Conservation (phyloP, 2,888 invertebrate genomes). For the Gymnoscelis rufifasciata region DNA sequence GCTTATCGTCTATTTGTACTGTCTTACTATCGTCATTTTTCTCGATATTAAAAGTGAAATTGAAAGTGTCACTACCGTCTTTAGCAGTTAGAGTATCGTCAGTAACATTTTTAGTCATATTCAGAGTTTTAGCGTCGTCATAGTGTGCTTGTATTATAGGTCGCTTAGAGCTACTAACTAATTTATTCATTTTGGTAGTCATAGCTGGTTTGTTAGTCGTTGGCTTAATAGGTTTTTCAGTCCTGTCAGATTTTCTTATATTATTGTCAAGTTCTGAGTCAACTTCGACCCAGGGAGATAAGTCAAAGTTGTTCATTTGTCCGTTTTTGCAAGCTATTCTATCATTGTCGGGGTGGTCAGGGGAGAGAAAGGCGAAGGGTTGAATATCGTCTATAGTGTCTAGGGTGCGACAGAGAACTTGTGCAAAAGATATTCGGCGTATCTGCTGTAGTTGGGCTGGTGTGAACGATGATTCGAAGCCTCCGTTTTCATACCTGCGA, state of each 20-base stretch:
- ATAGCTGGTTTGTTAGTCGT: constrained; percentile 36
- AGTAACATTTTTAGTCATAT: constrained; percentile 35
- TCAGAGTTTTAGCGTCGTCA: constrained; percentile 29
- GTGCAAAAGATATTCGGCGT: constrained; percentile 83
- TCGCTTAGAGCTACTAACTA: constrained; percentile 28
- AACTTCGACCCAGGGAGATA: constrained; percentile 81
- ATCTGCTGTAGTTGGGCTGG: constrained; percentile 87
- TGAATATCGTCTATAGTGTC: constrained; percentile 83
- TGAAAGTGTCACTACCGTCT: constrained; percentile 31
- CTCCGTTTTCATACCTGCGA: constrained; percentile 86
- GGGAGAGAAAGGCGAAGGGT: constrained; percentile 83
- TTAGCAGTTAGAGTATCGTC: constrained; percentile 38
- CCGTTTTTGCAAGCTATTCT: constrained; percentile 78
- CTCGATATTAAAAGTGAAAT: constrained; percentile 32
- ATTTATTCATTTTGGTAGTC: constrained; percentile 29
- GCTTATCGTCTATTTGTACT: constrained; percentile 77
- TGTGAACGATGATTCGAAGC: constrained; percentile 85
- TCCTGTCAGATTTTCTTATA: constrained; percentile 53
- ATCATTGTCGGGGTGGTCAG: constrained; percentile 79
- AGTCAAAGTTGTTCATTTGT: constrained; percentile 77
- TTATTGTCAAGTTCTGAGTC: constrained; percentile 58
- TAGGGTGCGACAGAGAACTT: constrained; percentile 84
- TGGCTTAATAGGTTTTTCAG: constrained; percentile 42
- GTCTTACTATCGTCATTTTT: constrained; percentile 36
- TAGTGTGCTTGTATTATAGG: constrained; percentile 7